Percentiles rank a stretch among this genome's conserved stretches.
Conservation (phyloP, 2,888 invertebrate species). For the Trissolcus japonicus region DNA sequence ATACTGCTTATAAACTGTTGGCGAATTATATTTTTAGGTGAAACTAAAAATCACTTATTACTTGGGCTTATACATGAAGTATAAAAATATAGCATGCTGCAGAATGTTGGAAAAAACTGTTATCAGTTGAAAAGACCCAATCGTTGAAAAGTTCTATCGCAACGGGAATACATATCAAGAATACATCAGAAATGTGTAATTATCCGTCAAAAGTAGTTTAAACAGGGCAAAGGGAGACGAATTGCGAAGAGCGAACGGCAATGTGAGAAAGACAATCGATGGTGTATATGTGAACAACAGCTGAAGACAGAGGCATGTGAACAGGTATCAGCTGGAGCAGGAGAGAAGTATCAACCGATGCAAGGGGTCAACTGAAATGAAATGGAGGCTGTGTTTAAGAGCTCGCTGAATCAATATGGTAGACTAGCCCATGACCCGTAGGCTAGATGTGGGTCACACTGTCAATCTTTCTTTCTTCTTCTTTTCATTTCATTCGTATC, state of each 20-base stretch:
- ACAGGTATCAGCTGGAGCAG: constrained; percentile 29
- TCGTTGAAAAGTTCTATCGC: constrained; percentile 11
- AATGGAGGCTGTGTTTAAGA: constrained; percentile 73
- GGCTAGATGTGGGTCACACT: constrained; percentile 69
- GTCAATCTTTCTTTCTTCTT: constrained; percentile 55
- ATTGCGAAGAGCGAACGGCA: constrained; percentile 17
- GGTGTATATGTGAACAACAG: constrained; percentile 18
- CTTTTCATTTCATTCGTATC: constrained; percentile 52
- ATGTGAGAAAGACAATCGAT: constrained; percentile 41
- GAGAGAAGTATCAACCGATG: constrained; percentile 52
- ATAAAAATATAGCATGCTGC: neutral
- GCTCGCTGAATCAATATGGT: constrained; percentile 71
- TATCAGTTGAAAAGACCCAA: too few relatives aligned
- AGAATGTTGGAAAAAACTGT: constrained; percentile 20
- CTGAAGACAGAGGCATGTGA: constrained; percentile 30
- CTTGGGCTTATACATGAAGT: neutral
- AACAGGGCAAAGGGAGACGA: neutral
- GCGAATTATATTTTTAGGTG: constrained; percentile 5
- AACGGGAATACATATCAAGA: constrained; percentile 4
- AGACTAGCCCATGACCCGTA: constrained; percentile 65
- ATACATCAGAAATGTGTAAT: constrained; percentile 42
- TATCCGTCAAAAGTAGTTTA: constrained; percentile 24
- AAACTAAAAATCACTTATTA: neutral
- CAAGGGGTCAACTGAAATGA: constrained; percentile 69
- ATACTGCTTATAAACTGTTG: neutral